Percentiles rank a stretch among this genome's conserved stretches.
Conservation (phyloP, 2,888 invertebrate species). For the Hypsopygia costalis region DNA sequence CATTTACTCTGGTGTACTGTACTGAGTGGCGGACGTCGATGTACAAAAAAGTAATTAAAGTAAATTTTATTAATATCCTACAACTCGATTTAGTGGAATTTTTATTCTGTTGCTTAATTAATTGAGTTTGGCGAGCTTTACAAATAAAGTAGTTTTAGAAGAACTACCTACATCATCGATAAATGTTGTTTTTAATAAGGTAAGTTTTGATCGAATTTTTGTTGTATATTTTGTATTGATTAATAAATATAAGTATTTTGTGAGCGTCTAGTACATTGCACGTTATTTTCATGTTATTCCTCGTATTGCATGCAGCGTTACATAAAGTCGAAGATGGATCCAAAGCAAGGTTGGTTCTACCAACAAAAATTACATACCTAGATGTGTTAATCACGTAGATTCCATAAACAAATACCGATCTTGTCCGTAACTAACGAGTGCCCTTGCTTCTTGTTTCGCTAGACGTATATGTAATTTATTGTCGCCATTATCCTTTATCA, state of each 20-base stretch:
- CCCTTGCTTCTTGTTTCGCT: background rate
- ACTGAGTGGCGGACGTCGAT: too few species aligned
- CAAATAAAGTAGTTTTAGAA: too few species aligned
- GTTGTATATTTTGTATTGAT: conserved; percentile 3
- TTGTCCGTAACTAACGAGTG: conserved; percentile 3
- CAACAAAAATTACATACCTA: conserved; percentile 29
- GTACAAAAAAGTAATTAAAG: too few species aligned
- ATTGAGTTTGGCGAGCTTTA: too few species aligned
- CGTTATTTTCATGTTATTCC: conserved; percentile 54
- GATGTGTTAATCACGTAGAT: conserved; percentile 13
- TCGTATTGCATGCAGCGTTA: conserved; percentile 77
- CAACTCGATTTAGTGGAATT: too few species aligned
- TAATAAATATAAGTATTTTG: conserved; percentile 16
- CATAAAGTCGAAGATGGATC: conserved; percentile 70
- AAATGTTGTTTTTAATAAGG: conserved; percentile 1
- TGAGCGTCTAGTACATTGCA: conserved; percentile 38
- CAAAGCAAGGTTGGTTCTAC: conserved; percentile 71
- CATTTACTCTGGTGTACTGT: too few species aligned
- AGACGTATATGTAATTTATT: background rate
- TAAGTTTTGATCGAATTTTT: conserved; percentile 3
- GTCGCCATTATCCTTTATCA: background rate
- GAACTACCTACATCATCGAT: too few species aligned
- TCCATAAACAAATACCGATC: conserved; percentile 12
- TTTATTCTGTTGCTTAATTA: too few species aligned
- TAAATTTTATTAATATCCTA: too few species aligned